Conservation (phyloP, 2,113 vertebrate genomes). For the Ranitomeya imitator region DNA sequence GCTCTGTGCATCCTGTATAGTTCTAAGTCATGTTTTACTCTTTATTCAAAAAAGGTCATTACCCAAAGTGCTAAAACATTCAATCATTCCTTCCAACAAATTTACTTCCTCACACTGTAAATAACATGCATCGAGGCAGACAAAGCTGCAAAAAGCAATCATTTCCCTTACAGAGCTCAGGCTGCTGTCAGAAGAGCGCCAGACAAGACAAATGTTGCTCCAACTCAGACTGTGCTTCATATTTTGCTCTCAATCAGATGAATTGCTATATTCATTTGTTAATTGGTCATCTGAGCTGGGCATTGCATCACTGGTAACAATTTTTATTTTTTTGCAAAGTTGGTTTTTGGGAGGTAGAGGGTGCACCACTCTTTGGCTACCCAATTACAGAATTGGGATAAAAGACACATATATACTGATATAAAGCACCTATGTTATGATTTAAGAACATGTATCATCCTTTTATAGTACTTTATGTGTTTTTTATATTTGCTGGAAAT, state of each 20-base stretch:
- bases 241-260: neutral
- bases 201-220: slow-evolving; percentile 15
- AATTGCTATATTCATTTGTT: neutral
- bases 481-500: no score
- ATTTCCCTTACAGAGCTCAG: slow-evolving; percentile 10
- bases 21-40: slow-evolving; percentile 62
- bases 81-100: slow-evolving; percentile 36
- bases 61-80: slow-evolving; percentile 62
- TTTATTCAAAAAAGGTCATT: slow-evolving; percentile 62
- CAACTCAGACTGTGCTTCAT: neutral
- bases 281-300: neutral
- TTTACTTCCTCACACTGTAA: slow-evolving; percentile 44
- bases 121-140: slow-evolving; percentile 22
- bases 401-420: neutral
- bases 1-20: neutral
- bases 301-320: neutral
- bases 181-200: slow-evolving; percentile 23
- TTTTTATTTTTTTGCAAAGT: neutral
- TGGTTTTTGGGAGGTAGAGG: neutral
- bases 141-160: slow-evolving; percentile 39
- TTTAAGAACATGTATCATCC: no score
- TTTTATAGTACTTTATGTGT: no score
- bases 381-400: neutral
- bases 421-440: no score
- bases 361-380: neutral